Evolutionary conservation across 2,113 vertebrate genomes (phyloP).

Genomic region (Erythrocercus mccallii): DNA sequence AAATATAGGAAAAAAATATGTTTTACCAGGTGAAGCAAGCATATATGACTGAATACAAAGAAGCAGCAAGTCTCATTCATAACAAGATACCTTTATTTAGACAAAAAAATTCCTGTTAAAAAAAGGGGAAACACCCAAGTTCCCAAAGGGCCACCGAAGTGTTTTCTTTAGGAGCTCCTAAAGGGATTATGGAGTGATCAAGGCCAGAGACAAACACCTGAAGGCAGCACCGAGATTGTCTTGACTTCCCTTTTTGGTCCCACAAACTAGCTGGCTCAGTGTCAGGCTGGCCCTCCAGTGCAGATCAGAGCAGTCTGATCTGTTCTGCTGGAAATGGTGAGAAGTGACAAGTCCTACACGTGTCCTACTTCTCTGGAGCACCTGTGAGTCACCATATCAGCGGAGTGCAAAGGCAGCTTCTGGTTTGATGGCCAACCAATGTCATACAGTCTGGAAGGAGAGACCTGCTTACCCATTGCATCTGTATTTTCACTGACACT

Average conservation of each 20-base stretch:
- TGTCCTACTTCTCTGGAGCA: background rate
- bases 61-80: background rate
- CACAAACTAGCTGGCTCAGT: background rate
- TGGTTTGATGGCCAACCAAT: background rate
- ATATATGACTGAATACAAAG: background rate
- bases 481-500: accelerated
- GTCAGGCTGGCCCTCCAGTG: background rate
- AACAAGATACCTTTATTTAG: background rate
- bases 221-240: background rate
- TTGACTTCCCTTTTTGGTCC: background rate
- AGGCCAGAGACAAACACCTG: background rate
- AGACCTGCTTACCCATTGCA: background rate
- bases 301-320: background rate
- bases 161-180: background rate
- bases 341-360: background rate
- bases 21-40: background rate
- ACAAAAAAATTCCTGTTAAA: background rate
- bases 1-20: background rate
- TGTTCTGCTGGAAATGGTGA: background rate
- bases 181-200: background rate
- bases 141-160: background rate
- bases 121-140: background rate
- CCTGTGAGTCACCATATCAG: background rate
- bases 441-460: background rate
- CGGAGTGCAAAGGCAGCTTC: background rate